Percentiles rank a stretch among this genome's conserved stretches.
phyloP scores from a whole-genome alignment of 2,888 invertebrate genomes.

The Ormyrus rosae region DNA sequence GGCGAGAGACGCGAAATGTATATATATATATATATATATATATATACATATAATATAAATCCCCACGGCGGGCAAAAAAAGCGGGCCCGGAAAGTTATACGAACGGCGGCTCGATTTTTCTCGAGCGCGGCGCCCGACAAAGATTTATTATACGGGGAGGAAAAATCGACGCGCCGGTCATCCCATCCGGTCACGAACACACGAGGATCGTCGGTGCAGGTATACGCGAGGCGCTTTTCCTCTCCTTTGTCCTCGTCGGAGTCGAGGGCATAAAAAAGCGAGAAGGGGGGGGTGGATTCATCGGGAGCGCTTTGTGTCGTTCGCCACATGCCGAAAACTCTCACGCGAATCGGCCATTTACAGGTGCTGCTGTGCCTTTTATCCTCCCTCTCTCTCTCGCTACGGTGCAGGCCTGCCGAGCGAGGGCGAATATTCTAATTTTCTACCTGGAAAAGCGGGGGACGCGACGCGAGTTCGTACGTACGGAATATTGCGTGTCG shows the following conservation, averaged over 20 bases:
- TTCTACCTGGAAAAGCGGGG: conserved; percentile 2
- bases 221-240: conserved; percentile 49
- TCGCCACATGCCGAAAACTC: conserved; percentile 62
- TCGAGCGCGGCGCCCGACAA: neutral
- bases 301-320: conserved; percentile 26
- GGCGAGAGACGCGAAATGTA: no score
- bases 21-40: no score
- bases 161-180: conserved; percentile 45
- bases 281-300: neutral
- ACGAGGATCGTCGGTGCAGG: conserved; percentile 45
- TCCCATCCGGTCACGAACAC: conserved; percentile 60
- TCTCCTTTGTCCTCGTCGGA: conserved; percentile 48
- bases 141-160: conserved; percentile 1
- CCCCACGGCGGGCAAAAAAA: no score
- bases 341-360: conserved; percentile 65
- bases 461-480: no score
- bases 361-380: conserved; percentile 55
- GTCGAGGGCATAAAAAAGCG: conserved; percentile 44
- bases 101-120: neutral
- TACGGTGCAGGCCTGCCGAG: no score
- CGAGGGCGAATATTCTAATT: conserved; percentile 6
- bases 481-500: no score
- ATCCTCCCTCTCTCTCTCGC: neutral
- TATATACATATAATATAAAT: no score
- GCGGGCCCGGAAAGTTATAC: no score